Conservation (phyloP, 2,797 vertebrate species). For the Eremophila alpestris region DNA sequence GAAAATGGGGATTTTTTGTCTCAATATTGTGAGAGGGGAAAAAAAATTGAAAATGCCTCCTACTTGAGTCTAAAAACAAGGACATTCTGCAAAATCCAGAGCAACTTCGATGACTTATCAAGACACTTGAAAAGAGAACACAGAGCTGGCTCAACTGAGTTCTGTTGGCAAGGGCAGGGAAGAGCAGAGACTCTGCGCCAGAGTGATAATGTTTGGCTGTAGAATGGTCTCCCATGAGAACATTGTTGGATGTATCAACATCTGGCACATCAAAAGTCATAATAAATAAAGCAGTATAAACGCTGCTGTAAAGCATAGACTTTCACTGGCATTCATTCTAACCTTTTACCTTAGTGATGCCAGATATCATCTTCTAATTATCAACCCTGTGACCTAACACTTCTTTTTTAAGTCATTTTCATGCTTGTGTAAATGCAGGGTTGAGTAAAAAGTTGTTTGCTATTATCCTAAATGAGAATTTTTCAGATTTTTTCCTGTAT, state of each 20-base stretch:
- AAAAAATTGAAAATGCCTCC: not conserved
- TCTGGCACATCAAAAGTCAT: not conserved
- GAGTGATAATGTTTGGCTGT: not conserved
- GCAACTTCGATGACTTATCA: not conserved
- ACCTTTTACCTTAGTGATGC: not conserved
- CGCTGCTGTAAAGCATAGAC: not conserved
- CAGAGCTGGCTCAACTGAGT: not conserved
- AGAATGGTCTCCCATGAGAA: not conserved
- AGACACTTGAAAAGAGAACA: not conserved
- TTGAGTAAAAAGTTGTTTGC: not conserved
- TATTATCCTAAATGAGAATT: not conserved
- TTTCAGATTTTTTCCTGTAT: not conserved
- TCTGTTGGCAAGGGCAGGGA: not conserved
- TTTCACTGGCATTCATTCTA: not conserved
- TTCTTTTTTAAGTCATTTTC: not conserved
- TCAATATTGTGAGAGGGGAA: not conserved
- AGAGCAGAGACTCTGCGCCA: not conserved
- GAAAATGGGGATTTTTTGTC: not conserved
- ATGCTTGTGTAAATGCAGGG: not conserved
- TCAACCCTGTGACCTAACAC: not conserved
- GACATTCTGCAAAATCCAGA: not conserved
- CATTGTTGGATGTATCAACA: not conserved
- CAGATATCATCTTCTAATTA: not conserved
- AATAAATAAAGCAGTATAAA: not conserved
- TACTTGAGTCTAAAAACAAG: not conserved